Evolutionary conservation across 2,888 invertebrate genomes (phyloP), one percentile per base, ranked within the genome.

Genomic region (Lutraria lutraria): DNA sequence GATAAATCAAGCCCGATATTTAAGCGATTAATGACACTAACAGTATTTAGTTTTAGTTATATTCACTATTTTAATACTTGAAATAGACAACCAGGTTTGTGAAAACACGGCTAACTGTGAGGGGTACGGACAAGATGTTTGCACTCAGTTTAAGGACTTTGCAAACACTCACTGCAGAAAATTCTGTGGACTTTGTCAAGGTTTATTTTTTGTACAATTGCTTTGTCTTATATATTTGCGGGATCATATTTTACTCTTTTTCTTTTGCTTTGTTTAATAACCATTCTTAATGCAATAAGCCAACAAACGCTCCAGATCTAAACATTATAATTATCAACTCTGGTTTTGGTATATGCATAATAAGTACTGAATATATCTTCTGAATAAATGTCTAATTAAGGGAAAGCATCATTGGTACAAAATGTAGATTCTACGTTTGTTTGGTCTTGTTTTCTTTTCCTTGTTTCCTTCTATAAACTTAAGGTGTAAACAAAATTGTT

Each of bases 161-260:
- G 83, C 85, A 1, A 43, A 72, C 12, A 21, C 43, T 29, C 85
- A 89, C 25, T 91, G 91, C 63, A 76, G 83, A 21, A 82, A 72
- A 31, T 86, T 54, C 53, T 91, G 91, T 72, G 85, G 87, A 52
- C 63, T 89, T 1, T 91, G 91, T 85, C 56, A 80, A 80, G 86
- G 88, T 81, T 43, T 43, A 31, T 1, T 68, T 60, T 34, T 10
- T 8, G 43, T 54, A n/a, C 15, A 56, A 13, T 81, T 25, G 54
- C 15, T 52, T 85, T 19, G 83, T 83, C 8, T 56, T 54, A 25
- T 68, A 68, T 56, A n/a, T 68, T 25, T 68, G n/a, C 13, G 63
- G 63, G 63, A 68, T 8, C 43, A 60, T 60, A 60, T 60, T 25
- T 68, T 25, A 0, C 10, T 4, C 25, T 0, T n/a, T 12, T 68